Conservation (phyloP, 2,888 invertebrate species). For the Hyppa rectilinea region DNA sequence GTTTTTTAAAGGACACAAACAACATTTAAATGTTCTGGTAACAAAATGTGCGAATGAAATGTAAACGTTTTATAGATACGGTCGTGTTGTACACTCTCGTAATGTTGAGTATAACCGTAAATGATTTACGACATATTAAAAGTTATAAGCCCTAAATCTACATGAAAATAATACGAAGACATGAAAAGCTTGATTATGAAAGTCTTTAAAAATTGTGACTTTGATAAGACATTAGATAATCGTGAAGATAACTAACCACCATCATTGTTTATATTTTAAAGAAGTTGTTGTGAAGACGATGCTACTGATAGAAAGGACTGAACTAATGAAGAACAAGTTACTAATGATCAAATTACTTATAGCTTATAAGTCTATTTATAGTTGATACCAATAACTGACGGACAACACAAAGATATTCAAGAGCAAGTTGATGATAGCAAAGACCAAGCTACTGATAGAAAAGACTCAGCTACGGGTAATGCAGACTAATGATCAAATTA, state of each 20-base stretch:
- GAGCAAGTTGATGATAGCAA: too few species aligned
- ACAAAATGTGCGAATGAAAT: constrained; percentile 46
- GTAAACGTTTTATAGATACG: constrained; percentile 55
- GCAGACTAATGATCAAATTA: background rate
- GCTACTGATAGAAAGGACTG: background rate
- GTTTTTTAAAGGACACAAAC: constrained; percentile 24
- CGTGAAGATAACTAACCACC: background rate
- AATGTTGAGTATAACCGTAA: constrained; percentile 53
- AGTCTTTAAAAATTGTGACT: background rate
- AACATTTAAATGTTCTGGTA: constrained; percentile 36
- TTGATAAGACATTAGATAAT: background rate
- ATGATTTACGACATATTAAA: constrained; percentile 52
- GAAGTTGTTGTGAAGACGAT: too few species aligned
- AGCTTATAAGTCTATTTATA: too few species aligned
- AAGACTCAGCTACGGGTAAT: too few species aligned
- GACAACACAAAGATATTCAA: background rate
- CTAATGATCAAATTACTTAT: background rate
- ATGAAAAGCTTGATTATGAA: background rate
- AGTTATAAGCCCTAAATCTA: constrained; percentile 12
- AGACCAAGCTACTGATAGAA: too few species aligned
- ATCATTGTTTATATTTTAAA: too few species aligned
- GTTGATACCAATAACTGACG: background rate
- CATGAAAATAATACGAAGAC: constrained; percentile 12
- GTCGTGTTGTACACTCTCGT: constrained; percentile 34
- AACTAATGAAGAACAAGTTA: background rate